A percentile compares a stretch with the other conserved stretches of the same genome.
Conservation (phyloP, 2,888 invertebrate genomes). For the Dascillus cervinus region DNA sequence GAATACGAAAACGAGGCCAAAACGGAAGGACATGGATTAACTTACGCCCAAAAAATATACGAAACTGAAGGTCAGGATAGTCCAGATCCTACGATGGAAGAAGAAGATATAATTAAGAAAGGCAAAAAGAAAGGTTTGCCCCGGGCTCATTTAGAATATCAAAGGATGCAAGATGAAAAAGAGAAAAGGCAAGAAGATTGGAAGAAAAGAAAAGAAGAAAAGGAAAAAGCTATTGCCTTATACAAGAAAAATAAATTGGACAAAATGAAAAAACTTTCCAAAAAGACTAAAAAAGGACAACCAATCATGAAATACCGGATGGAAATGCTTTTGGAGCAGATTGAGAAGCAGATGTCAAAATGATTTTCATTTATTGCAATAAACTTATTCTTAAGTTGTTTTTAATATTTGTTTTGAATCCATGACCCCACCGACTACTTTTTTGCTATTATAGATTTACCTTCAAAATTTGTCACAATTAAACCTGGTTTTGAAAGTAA, state of each 20-base stretch:
- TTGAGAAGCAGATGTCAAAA: too few species aligned
- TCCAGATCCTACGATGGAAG: conserved; percentile 12
- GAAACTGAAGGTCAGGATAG: conserved; percentile 21
- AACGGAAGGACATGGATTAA: too few species aligned
- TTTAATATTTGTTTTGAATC: too few species aligned
- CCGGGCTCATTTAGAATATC: conserved; percentile 49
- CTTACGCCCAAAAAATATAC: conserved; percentile 39
- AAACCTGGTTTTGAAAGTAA: too few species aligned
- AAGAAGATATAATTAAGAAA: conserved; percentile 18
- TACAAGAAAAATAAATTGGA: conserved; percentile 65
- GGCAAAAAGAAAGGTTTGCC: conserved; percentile 38
- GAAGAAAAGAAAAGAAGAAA: conserved; percentile 48
- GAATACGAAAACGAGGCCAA: conserved; percentile 53
- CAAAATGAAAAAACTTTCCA: conserved; percentile 63
- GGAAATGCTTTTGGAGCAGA: conserved; percentile 69
- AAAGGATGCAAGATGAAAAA: conserved; percentile 51
- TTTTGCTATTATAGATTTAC: too few species aligned
- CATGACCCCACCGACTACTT: too few species aligned
- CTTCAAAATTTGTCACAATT: too few species aligned
- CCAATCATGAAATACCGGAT: conserved; percentile 78
- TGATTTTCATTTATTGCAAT: too few species aligned
- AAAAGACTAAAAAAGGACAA: conserved; percentile 74
- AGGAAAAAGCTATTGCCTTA: conserved; percentile 53
- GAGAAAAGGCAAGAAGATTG: conserved; percentile 44
- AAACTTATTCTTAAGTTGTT: too few species aligned